phyloP scores from a whole-genome alignment of 2,888 invertebrate species.

The Lathronympha strigana region DNA sequence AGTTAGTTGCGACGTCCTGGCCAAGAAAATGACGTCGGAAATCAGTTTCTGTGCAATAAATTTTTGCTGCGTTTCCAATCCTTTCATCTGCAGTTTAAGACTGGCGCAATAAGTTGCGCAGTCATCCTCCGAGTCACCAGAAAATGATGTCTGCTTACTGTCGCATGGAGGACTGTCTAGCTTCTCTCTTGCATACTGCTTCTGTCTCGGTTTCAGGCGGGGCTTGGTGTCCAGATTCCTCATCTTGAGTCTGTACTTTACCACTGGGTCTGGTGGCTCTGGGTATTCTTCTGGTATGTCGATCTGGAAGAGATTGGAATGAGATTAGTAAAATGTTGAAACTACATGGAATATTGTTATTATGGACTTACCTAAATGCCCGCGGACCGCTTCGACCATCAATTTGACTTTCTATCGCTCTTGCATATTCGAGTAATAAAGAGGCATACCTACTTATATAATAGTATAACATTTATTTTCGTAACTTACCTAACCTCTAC shows the following conservation, averaged over 20 bases:
- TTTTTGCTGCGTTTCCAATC: conserved; percentile 38
- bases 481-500: too few relatives aligned
- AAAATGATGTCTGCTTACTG: background rate
- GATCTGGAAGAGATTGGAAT: conserved; percentile 27
- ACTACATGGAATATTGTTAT: too few relatives aligned
- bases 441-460: too few relatives aligned
- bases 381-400: too few relatives aligned
- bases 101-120: conserved; percentile 34
- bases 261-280: conserved; percentile 17
- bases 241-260: conserved; percentile 25
- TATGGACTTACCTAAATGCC: too few relatives aligned
- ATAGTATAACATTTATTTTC: too few relatives aligned
- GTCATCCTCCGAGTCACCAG: conserved; percentile 34
- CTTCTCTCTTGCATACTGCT: background rate
- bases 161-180: background rate
- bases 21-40: conserved; percentile 41
- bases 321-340: background rate
- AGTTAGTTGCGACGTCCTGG: conserved; percentile 39
- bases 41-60: conserved; percentile 43
- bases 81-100: conserved; percentile 39
- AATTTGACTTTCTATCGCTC: too few relatives aligned
- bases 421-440: too few relatives aligned
- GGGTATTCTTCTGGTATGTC: conserved; percentile 28
- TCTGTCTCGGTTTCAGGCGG: background rate
- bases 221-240: conserved; percentile 11